A percentile compares a stretch with the other conserved stretches of the same genome.
Conservation (phyloP, 2,797 vertebrate genomes). For the Dromococcyx pavoninus region DNA sequence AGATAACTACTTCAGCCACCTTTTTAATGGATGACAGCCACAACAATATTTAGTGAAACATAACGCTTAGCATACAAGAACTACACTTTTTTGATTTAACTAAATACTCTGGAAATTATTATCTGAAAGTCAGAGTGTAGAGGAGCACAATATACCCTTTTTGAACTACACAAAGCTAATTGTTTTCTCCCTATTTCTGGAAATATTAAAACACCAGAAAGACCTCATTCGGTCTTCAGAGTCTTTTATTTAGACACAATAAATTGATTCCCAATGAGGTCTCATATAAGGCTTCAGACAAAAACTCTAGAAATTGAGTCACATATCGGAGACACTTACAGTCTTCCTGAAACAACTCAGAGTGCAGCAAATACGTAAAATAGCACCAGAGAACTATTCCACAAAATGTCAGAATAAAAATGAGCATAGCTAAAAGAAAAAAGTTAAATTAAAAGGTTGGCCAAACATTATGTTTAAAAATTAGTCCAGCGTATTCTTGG, state of each 20-base stretch:
- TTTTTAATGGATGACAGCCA: background rate
- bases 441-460: no score
- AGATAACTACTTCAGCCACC: no score
- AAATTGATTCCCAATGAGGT: background rate
- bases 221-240: background rate
- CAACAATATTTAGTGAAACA: background rate
- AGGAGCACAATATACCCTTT: background rate
- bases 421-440: background rate
- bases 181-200: background rate
- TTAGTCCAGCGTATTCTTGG: background rate
- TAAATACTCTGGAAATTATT: background rate
- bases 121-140: background rate
- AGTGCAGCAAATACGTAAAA: background rate
- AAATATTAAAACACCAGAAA: background rate
- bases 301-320: background rate
- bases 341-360: background rate
- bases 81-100: background rate
- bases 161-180: background rate
- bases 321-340: background rate
- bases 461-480: no score
- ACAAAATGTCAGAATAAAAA: background rate
- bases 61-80: background rate
- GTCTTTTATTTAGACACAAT: background rate
- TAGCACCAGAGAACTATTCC: background rate
- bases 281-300: background rate